Percentiles rank a stretch among this genome's conserved stretches.
Conservation (phyloP, 2,888 invertebrate genomes). For the Orthosia gothica region DNA sequence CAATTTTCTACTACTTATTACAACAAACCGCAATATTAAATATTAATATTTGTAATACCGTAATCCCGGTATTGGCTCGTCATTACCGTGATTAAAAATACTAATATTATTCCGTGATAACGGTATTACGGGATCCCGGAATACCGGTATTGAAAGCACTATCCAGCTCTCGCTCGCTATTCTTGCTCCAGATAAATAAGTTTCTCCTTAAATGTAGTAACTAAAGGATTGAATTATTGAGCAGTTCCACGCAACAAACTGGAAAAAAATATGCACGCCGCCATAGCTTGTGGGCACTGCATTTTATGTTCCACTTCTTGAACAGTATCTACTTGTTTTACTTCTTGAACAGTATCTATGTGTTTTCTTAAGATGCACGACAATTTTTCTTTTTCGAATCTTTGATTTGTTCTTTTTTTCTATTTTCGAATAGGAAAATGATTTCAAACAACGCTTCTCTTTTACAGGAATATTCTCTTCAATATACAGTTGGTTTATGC, state of each 20-base stretch:
- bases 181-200: conserved; percentile 78
- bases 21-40: no score
- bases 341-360: background rate
- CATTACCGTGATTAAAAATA: no score
- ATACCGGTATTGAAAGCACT: no score
- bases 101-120: no score
- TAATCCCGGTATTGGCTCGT: no score
- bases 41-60: no score
- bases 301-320: background rate
- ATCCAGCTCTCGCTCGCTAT: conserved; percentile 64
- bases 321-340: no score
- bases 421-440: no score
- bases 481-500: conserved; percentile 83
- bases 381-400: background rate
- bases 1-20: no score
- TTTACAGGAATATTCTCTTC: conserved; percentile 81
- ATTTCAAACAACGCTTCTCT: conserved; percentile 6
- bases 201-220: conserved; percentile 78
- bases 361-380: background rate
- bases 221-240: conserved; percentile 64
- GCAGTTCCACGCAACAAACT: conserved; percentile 38
- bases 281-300: background rate
- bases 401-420: background rate
- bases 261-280: conserved; percentile 23
- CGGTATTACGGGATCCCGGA: no score